phyloP scores from a whole-genome alignment of 2,113 vertebrate species.

The Pleuronectes platessa region DNA sequence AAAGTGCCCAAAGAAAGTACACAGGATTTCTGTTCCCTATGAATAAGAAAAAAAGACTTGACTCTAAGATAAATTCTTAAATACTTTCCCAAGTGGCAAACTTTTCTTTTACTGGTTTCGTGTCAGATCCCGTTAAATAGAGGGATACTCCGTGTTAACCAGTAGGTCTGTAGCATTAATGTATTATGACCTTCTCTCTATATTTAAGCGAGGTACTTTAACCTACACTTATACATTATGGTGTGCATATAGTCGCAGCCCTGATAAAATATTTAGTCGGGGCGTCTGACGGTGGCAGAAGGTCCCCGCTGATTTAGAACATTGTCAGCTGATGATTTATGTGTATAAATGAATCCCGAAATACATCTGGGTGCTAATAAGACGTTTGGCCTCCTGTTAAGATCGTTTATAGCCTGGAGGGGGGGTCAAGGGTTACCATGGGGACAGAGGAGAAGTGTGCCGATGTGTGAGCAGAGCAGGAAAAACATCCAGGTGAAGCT shows the following conservation, averaged over 20 bases:
- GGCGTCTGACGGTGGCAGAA: not conserved
- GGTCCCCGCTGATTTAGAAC: constrained; percentile 37
- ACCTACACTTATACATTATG: constrained; percentile 28
- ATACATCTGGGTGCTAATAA: constrained; percentile 49
- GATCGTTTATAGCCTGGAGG: constrained; percentile 21
- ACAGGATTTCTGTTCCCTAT: not conserved
- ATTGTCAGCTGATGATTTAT: constrained; percentile 50
- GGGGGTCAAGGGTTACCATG: constrained; percentile 55
- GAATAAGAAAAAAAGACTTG: too few species aligned
- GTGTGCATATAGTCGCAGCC: constrained; percentile 14
- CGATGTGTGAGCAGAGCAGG: too few species aligned
- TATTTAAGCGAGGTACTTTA: constrained; percentile 30
- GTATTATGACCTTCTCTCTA: constrained; percentile 27
- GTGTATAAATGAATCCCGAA: constrained; percentile 52
- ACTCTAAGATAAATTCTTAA: not conserved
- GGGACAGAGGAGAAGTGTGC: constrained; percentile 28
- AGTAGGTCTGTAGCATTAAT: constrained; percentile 23
- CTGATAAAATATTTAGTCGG: constrained; percentile 58
- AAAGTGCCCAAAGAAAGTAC: not conserved
- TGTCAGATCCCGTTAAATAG: constrained; percentile 28
- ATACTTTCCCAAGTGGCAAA: not conserved
- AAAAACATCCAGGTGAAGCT: too few species aligned
- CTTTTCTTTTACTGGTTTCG: constrained; percentile 7
- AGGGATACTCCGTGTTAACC: constrained; percentile 8
- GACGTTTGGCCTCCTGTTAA: constrained; percentile 39